Percentiles rank a stretch among this genome's conserved stretches.
phyloP scores from a whole-genome alignment of 2,888 invertebrate genomes.

The Drosophila siamana region DNA sequence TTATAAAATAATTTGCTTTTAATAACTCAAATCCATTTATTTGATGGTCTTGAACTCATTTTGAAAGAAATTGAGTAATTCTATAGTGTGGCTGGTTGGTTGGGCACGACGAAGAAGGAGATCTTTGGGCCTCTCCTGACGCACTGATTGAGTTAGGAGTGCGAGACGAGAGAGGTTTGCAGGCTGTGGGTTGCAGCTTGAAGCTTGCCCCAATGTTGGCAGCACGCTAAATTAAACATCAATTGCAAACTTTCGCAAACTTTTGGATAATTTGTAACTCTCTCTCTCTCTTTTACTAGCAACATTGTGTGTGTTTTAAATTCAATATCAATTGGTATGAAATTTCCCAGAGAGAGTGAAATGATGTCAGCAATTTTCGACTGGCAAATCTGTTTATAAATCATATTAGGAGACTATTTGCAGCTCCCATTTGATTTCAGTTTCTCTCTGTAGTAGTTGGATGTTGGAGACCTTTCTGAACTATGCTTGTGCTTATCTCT shows the following conservation, averaged over 20 bases:
- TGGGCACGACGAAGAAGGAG: slow-evolving; percentile 17
- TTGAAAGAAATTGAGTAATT: too few species aligned
- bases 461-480: slow-evolving; percentile 7
- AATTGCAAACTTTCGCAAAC: slow-evolving; percentile 82
- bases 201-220: slow-evolving; percentile 38
- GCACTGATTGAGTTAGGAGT: slow-evolving; percentile 73
- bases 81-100: slow-evolving; percentile 26
- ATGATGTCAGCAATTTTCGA: slow-evolving; percentile 13
- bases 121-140: slow-evolving; percentile 37
- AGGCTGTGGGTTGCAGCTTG: background rate
- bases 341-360: background rate
- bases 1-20: too few species aligned
- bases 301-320: background rate
- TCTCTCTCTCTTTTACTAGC: background rate
- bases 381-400: background rate
- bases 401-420: background rate
- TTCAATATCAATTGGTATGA: background rate
- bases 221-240: slow-evolving; percentile 83
- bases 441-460: background rate
- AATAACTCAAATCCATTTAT: too few species aligned
- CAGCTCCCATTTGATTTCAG: background rate
- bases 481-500: slow-evolving; percentile 26
- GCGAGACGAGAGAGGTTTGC: too few species aligned
- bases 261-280: slow-evolving; percentile 68
- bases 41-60: too few species aligned